A percentile compares a stretch with the other conserved stretches of the same genome.
Conservation (phyloP, 2,888 invertebrate genomes). For the Conistra vaccinii region DNA sequence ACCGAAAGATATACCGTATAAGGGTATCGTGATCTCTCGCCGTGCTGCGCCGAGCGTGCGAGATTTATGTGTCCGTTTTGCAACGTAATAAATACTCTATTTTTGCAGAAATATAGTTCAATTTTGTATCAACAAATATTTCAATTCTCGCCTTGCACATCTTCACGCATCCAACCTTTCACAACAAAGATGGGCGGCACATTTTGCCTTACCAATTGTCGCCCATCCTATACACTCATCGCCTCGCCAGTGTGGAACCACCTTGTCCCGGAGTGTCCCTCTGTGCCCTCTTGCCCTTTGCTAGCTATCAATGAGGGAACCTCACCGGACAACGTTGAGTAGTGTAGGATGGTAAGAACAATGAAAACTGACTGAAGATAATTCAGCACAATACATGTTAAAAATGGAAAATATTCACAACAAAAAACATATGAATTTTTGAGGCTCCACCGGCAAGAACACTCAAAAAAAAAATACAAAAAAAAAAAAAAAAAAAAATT, state of each 20-base stretch:
- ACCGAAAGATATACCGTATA: neutral
- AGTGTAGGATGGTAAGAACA: too few species aligned
- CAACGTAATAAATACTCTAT: neutral
- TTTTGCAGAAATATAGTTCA: neutral
- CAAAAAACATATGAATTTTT: too few species aligned
- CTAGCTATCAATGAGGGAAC: too few species aligned
- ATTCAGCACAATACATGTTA: too few species aligned
- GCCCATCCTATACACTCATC: neutral
- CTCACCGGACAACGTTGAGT: too few species aligned
- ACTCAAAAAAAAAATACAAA: too few species aligned
- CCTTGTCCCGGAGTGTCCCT: too few species aligned
- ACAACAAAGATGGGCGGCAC: neutral
- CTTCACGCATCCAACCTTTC: neutral
- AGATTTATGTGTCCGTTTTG: neutral
- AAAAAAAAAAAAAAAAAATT: too few species aligned
- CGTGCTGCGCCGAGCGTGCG: neutral
- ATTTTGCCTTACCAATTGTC: neutral
- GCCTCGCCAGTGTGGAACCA: neutral
- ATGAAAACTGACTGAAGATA: too few species aligned
- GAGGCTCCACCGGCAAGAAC: too few species aligned
- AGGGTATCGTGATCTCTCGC: neutral
- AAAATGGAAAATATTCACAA: too few species aligned
- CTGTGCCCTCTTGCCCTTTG: too few species aligned
- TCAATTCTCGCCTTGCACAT: neutral
- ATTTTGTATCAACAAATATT: neutral